Percentiles rank a stretch among this genome's conserved stretches.
These are phyloP conservation scores for Phalanger gymnotis DNA, from an alignment of 2,797 vertebrate species.

Conservation along the genomic window DNA sequence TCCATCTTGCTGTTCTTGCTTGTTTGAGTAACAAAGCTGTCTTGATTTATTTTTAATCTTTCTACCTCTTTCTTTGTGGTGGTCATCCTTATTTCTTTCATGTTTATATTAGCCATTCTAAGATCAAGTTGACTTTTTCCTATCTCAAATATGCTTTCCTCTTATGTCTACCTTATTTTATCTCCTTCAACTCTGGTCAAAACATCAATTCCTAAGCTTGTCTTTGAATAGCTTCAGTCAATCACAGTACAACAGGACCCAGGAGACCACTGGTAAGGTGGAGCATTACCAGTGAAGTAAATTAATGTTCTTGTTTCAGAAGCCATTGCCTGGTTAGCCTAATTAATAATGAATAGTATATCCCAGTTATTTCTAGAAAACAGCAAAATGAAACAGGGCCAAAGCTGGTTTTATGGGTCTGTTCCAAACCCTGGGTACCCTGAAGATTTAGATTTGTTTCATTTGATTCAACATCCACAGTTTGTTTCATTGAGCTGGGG, in stretches of 20 bases:
- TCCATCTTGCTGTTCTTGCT: background rate
- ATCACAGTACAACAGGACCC: slow-evolving; percentile 21
- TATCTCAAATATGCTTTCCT: background rate
- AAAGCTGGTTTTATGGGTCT: background rate
- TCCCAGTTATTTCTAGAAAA: background rate
- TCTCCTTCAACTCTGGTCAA: background rate
- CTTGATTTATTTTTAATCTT: background rate
- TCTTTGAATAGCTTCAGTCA: background rate
- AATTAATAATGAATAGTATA: slow-evolving; percentile 16
- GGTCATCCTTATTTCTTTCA: background rate
- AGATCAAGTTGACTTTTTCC: background rate
- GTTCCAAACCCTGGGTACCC: background rate
- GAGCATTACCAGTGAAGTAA: slow-evolving; percentile 49
- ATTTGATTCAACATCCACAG: background rate
- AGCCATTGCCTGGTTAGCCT: background rate
- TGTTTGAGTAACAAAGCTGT: background rate
- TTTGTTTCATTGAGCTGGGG: background rate
- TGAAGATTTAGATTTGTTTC: background rate
- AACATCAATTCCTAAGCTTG: background rate
- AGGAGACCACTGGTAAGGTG: slow-evolving; percentile 23
- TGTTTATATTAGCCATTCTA: background rate
- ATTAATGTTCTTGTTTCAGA: slow-evolving; percentile 65
- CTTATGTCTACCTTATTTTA: background rate
- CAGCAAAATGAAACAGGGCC: background rate
- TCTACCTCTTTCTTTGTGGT: background rate